phyloP scores from a whole-genome alignment of 2,113 vertebrate species.

The Rhombomys opimus region DNA sequence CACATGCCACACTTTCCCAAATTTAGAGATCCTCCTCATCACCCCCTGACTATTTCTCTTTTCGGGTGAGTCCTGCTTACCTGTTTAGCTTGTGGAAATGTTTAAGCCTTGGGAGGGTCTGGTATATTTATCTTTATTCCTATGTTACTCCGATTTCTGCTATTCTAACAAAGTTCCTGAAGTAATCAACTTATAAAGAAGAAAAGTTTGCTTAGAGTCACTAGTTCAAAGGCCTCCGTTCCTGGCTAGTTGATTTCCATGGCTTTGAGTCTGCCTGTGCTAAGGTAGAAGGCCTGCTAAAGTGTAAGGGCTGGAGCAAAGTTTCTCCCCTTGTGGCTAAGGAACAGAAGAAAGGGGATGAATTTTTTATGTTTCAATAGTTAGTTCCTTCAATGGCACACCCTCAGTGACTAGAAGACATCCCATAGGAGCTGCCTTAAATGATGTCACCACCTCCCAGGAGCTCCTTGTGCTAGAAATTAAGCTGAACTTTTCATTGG shows the following conservation, averaged over 20 bases:
- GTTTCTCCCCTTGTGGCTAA: neutral
- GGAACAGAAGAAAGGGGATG: neutral
- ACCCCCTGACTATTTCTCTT: neutral
- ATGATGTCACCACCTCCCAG: neutral
- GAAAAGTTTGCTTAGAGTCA: no score
- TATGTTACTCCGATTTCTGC: neutral
- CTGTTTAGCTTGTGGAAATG: neutral
- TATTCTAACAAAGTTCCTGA: neutral
- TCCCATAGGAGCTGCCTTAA: neutral
- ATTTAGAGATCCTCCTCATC: neutral
- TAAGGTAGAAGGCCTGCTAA: neutral
- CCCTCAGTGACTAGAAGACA: neutral
- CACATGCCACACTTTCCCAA: neutral
- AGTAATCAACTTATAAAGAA: neutral
- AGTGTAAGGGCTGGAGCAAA: neutral
- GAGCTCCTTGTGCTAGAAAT: neutral
- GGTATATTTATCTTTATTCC: neutral
- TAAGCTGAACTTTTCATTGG: neutral
- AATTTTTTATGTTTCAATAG: neutral
- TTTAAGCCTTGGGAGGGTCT: neutral
- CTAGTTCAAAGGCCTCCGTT: neutral
- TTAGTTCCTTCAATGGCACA: neutral
- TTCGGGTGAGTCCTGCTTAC: neutral
- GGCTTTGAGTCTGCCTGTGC: neutral
- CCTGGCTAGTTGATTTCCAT: neutral